Evolutionary conservation across 2,113 vertebrate species (phyloP).

Genomic region (Arizona elegans): DNA sequence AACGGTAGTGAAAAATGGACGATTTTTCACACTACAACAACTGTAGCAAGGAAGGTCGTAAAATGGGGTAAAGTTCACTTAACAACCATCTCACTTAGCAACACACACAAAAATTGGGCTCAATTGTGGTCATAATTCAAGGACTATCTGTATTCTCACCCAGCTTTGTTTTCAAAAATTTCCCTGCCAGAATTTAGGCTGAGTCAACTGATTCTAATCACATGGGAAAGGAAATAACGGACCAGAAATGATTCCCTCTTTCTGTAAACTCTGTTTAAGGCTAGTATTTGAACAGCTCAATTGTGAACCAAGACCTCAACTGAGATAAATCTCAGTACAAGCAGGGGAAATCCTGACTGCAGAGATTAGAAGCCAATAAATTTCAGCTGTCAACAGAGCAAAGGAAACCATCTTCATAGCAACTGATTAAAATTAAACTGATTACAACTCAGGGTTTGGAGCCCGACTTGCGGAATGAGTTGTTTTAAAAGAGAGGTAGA

Average conservation of each 20-base stretch:
- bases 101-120: background rate
- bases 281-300: background rate
- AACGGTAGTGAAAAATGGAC: background rate
- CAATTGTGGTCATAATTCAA: background rate
- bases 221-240: background rate
- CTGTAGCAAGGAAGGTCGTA: background rate
- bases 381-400: background rate
- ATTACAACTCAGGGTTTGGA: background rate
- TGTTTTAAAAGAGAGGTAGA: background rate
- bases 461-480: background rate
- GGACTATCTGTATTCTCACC: background rate
- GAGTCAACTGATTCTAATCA: background rate
- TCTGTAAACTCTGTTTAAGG: background rate
- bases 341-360: background rate
- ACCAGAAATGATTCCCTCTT: background rate
- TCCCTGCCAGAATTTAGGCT: background rate
- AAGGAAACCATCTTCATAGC: too few relatives aligned
- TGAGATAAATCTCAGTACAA: fast-evolving
- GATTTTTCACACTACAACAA: background rate
- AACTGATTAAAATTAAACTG: background rate
- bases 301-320: background rate
- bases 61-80: background rate
- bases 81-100: background rate
- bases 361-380: background rate
- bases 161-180: background rate